Conservation (phyloP, 2,113 vertebrate species). For the Strigops habroptila region DNA sequence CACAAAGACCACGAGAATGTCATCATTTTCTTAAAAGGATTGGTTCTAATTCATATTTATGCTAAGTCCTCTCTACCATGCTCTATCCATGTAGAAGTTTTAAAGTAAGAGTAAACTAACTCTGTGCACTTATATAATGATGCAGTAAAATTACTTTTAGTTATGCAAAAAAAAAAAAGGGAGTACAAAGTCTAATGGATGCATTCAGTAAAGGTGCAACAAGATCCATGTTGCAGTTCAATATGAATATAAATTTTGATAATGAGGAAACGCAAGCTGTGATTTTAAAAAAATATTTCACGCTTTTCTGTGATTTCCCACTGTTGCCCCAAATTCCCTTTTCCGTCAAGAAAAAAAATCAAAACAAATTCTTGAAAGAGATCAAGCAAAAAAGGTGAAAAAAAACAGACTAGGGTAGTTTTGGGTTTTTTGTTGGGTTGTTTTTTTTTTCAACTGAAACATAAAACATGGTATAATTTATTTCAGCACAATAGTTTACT, state of each 20-base stretch:
- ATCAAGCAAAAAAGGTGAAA: background rate
- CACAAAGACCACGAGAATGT: background rate
- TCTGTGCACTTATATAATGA: background rate
- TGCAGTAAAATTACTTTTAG: background rate
- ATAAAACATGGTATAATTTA: background rate
- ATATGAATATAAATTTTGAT: background rate
- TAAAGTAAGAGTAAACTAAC: background rate
- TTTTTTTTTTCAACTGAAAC: background rate
- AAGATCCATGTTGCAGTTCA: background rate
- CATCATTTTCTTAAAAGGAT: background rate
- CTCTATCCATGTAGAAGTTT: background rate
- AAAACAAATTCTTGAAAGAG: background rate
- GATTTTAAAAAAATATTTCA: background rate
- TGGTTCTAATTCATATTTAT: background rate
- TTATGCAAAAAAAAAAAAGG: background rate
- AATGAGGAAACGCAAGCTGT: background rate
- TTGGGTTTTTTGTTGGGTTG: background rate
- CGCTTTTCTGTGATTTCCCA: background rate
- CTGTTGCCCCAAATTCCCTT: background rate
- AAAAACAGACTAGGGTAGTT: background rate
- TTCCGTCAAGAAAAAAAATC: background rate
- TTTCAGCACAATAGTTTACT: background rate
- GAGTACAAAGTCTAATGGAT: background rate
- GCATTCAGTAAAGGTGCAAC: background rate
- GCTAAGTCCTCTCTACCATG: background rate